phyloP scores from a whole-genome alignment of 2,797 vertebrate species.

The Nannoperca australis region DNA sequence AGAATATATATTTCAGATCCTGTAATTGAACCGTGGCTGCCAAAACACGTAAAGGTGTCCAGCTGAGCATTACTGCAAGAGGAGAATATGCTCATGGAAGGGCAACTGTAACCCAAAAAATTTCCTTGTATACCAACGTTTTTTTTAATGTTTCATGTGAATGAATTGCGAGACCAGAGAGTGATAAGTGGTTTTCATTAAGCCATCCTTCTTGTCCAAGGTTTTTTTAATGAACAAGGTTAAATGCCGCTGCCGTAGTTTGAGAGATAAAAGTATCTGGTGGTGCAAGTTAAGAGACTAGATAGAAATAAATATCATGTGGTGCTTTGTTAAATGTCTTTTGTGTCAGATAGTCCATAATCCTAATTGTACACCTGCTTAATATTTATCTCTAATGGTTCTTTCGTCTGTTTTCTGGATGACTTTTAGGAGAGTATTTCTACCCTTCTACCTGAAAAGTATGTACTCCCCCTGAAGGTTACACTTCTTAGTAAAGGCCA shows the following conservation, averaged over 20 bases:
- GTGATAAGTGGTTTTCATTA: not conserved
- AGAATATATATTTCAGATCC: conserved; percentile 14
- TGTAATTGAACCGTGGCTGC: not conserved
- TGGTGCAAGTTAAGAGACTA: not conserved
- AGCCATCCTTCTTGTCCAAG: not conserved
- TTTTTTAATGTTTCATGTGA: too few species aligned
- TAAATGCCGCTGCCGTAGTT: not conserved
- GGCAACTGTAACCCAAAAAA: not conserved
- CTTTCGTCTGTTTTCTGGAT: conserved; percentile 1
- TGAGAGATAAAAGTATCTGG: not conserved
- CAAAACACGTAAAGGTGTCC: not conserved
- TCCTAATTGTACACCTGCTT: not conserved
- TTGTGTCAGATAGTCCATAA: not conserved
- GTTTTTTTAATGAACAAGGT: not conserved
- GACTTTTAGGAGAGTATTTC: not conserved
- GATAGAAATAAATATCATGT: not conserved
- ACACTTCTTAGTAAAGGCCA: conserved; percentile 32
- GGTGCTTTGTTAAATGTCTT: not conserved
- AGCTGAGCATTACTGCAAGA: not conserved
- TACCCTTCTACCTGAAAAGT: conserved; percentile 11
- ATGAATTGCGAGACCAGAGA: not conserved
- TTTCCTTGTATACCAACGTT: not conserved
- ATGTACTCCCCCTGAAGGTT: conserved; percentile 6
- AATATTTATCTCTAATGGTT: not conserved
- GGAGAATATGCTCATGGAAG: not conserved